A percentile compares a stretch with the other conserved stretches of the same genome.
Evolutionary conservation across 2,797 vertebrate species (phyloP).

Genomic region (Jordanella pulchra): DNA sequence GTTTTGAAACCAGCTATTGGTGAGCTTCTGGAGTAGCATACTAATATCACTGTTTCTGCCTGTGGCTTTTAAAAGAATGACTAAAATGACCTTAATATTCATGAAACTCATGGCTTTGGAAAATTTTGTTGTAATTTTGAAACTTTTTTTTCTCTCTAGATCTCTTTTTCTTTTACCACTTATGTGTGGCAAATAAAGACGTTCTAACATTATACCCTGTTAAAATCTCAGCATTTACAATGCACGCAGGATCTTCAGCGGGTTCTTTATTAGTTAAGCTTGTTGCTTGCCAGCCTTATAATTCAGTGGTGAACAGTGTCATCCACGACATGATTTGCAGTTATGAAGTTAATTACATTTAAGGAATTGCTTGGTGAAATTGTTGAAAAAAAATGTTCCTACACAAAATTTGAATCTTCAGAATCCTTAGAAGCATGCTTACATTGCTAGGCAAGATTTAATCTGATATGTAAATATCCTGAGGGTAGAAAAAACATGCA

Average conservation of each 20-base stretch:
- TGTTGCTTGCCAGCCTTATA: background rate
- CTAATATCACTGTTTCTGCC: no score
- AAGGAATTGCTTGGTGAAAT: no score
- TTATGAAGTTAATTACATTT: no score
- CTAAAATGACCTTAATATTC: background rate
- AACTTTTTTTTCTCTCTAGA: background rate
- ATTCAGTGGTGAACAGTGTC: background rate
- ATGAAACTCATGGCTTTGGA: background rate
- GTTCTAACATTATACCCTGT: background rate
- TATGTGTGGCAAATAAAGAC: background rate
- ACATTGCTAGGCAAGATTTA: no score
- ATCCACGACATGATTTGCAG: background rate
- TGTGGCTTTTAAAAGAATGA: background rate
- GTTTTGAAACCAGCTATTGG: background rate
- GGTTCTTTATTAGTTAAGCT: background rate
- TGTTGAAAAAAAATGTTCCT: no score
- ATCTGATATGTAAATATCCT: no score
- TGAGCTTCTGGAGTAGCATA: background rate
- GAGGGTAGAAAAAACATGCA: no score
- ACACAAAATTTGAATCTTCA: no score
- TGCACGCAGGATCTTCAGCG: background rate
- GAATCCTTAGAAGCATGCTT: no score
- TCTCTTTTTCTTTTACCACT: background rate
- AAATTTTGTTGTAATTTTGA: no score
- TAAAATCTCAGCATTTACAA: background rate